Percentiles rank a stretch among this genome's conserved stretches.
Conservation (phyloP, 2,113 vertebrate genomes). For the Rhinoderma darwinii region DNA sequence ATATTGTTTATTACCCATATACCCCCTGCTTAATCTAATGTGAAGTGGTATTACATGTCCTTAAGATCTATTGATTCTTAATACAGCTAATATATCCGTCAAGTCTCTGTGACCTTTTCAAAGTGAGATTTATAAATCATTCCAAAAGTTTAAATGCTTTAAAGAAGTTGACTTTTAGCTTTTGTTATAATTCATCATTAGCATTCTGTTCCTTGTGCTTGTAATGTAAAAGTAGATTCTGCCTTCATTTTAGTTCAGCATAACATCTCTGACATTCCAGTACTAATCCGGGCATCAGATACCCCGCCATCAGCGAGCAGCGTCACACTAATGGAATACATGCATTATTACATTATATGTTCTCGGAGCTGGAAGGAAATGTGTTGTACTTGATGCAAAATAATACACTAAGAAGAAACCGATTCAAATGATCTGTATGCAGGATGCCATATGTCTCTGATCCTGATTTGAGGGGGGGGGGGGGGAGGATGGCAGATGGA, state of each 20-base stretch:
- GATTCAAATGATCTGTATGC: slow-evolving; percentile 37
- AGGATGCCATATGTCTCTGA: slow-evolving; percentile 23
- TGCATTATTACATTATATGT: slow-evolving; percentile 5
- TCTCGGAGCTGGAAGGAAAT: slow-evolving; percentile 25
- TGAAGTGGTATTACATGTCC: neutral
- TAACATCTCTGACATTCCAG: neutral
- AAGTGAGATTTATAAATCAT: neutral
- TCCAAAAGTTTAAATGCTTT: neutral
- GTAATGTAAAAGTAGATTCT: neutral
- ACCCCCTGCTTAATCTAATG: neutral
- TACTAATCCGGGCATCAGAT: neutral
- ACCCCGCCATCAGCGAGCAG: neutral
- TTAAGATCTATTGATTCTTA: neutral
- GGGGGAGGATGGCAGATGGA: slow-evolving; percentile 35
- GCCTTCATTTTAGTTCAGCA: neutral
- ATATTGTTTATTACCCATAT: too few relatives aligned
- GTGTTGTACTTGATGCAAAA: slow-evolving; percentile 34
- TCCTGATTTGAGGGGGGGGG: slow-evolving; percentile 34
- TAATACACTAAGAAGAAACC: slow-evolving; percentile 4
- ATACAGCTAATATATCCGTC: neutral
- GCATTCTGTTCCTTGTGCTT: neutral
- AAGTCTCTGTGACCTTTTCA: slow-evolving; percentile 1
- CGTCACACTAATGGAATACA: slow-evolving; percentile 22
- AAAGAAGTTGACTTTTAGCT: neutral
- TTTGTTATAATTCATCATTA: neutral